Evolutionary conservation across 2,113 vertebrate species (phyloP), one percentile per base, ranked within the genome.

Genomic region (Syngnathus typhle): DNA sequence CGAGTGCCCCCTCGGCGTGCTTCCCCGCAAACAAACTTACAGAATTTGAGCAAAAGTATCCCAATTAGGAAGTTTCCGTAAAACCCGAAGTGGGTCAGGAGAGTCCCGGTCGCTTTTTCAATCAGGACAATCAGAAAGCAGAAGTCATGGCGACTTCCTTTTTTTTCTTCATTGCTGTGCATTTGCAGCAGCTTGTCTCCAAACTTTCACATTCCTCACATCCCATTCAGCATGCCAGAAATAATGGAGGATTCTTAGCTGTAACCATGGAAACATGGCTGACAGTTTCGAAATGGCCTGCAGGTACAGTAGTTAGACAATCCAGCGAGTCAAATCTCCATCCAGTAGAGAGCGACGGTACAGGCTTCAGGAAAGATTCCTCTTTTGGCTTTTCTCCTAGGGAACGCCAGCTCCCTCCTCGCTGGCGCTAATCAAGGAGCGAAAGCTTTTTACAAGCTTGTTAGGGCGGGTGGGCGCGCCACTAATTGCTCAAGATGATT

Each of bases 401-500:
- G 37, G 19, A 38, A 13, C 19, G 38, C 38, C 59, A 41, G 19
- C 16, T n/a, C 41, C 71, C 70, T 75, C 65, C 65, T 75, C 63
- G 11, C 69, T 74, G 70, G 66, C 68, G 77, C 60, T 61, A 23
- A 72, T 49, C 80, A 80, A 78, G 47, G 68, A 80, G 71, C 63
- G 52, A 58, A 80, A 72, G 75, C 68, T 71, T 79, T 27, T 78
- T 76, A 78, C 65, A 65, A 75, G 77, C 84, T 84, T 77, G 82
- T 85, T 82, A 84, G 72, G 77, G 73, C 37, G 52, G 77, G 77
- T 78, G 66, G 67, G 39, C 5, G 60, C 52, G 7, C 72, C 67
- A 66, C 65, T 85, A 84, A 84, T 84, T 82, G 75, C 65, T 69
- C 58, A 37, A 39, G 71, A 64, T 79, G 75, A 84, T 84, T 77